Evolutionary conservation across 2,797 vertebrate species (phyloP).

Genomic region (Pipistrellus pipistrellus): DNA sequence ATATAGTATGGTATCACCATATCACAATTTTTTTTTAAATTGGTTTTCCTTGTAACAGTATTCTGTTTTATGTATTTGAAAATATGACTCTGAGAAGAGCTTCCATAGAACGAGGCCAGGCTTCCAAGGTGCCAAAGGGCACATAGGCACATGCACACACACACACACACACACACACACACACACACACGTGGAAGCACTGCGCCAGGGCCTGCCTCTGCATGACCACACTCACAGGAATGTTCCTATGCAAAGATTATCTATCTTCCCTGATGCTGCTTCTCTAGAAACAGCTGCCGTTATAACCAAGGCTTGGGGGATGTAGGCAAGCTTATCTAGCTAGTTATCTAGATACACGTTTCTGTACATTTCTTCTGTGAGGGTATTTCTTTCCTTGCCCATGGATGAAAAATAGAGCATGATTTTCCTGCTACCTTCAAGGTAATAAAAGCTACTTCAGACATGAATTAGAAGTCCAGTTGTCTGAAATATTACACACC

Average conservation of each 20-base stretch:
- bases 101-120: not conserved
- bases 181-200: rapidly evolving
- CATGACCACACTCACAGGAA: not conserved
- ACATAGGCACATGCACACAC: no score
- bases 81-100: not conserved
- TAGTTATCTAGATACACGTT: not conserved
- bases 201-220: not conserved
- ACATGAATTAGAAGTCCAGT: not conserved
- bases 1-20: no score
- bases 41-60: not conserved
- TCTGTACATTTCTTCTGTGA: not conserved
- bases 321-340: not conserved
- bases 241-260: not conserved
- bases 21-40: not conserved
- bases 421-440: not conserved
- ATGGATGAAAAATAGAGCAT: not conserved
- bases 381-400: not conserved
- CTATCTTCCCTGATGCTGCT: not conserved
- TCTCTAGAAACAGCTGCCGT: not conserved
- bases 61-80: conserved; percentile 12
- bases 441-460: not conserved
- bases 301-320: not conserved
- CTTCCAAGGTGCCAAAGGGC: not conserved
- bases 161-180: no score
- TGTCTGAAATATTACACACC: not conserved